Evolutionary conservation across 2,797 vertebrate genomes (phyloP).

Genomic region (Urocyon cinereoargenteus): DNA sequence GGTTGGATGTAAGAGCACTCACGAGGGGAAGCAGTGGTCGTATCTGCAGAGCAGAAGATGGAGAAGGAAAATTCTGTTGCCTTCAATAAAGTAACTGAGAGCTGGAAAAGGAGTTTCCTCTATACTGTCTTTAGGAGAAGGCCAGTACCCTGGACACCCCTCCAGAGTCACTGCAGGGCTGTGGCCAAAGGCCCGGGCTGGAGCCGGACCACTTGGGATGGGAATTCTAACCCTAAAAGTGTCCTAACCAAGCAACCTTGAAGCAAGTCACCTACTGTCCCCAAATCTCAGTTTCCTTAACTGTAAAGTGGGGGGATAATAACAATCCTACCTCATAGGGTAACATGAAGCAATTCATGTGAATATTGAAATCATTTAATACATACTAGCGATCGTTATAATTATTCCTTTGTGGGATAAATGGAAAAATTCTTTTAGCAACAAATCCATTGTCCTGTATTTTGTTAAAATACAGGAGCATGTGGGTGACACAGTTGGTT

Average conservation of each 20-base stretch:
- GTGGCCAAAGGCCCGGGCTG: neutral
- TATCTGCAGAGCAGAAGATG: neutral
- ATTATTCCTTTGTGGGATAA: neutral
- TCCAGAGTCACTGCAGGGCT: neutral
- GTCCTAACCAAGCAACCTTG: neutral
- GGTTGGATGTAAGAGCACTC: neutral
- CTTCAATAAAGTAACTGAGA: neutral
- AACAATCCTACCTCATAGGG: neutral
- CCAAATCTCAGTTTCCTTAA: neutral
- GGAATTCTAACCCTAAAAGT: neutral
- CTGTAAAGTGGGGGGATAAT: neutral
- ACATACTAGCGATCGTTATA: neutral
- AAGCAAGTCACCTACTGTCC: neutral
- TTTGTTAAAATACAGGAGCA: neutral
- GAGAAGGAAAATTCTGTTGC: neutral
- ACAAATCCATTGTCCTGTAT: neutral
- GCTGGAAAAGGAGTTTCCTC: neutral
- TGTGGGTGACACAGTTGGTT: neutral
- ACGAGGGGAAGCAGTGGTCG: rapidly evolving
- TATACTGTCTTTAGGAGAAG: neutral
- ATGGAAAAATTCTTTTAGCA: neutral
- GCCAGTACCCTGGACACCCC: neutral
- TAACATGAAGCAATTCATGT: neutral
- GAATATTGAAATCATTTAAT: neutral
- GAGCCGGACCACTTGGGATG: neutral